Percentiles rank a stretch among this genome's conserved stretches.
Conservation (phyloP, 2,797 vertebrate species). For the Sebastes iracundus region DNA sequence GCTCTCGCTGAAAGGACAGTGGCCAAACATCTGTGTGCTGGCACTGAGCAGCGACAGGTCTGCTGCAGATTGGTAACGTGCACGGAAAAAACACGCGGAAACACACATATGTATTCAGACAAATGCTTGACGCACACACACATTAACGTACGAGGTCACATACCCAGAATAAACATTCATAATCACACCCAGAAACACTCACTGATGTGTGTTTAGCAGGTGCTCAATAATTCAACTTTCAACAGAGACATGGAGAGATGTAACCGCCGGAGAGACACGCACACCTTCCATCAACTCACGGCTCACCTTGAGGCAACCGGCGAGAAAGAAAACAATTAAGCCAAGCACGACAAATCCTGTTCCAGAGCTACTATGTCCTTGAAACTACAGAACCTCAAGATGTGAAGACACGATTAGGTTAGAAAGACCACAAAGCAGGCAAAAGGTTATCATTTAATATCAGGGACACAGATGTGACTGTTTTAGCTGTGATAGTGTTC, state of each 20-base stretch:
- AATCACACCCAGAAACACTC: neutral
- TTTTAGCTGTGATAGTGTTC: conserved; percentile 63
- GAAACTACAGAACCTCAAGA: conserved; percentile 38
- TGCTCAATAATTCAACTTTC: conserved; percentile 20
- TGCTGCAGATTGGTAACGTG: conserved; percentile 78
- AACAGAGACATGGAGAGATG: neutral
- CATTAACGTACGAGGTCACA: conserved; percentile 15
- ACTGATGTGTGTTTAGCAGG: conserved; percentile 17
- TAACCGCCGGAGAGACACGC: neutral
- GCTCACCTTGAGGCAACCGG: conserved; percentile 3
- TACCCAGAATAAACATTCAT: neutral
- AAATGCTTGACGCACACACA: conserved; percentile 47
- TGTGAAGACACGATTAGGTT: conserved; percentile 36
- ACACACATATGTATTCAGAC: conserved; percentile 46
- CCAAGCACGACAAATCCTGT: conserved; percentile 8
- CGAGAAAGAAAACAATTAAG: conserved; percentile 13
- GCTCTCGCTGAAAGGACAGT: conserved; percentile 67
- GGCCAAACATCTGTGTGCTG: conserved; percentile 84
- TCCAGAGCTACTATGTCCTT: conserved; percentile 15
- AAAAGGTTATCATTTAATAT: conserved; percentile 68
- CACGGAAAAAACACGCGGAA: conserved; percentile 59
- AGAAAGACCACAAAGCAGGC: conserved; percentile 39
- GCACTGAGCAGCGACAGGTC: conserved; percentile 74
- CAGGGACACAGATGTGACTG: conserved; percentile 70
- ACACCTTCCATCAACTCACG: conserved; percentile 1